phyloP scores from a whole-genome alignment of 2,113 vertebrate genomes.

The Hyla sarda region DNA sequence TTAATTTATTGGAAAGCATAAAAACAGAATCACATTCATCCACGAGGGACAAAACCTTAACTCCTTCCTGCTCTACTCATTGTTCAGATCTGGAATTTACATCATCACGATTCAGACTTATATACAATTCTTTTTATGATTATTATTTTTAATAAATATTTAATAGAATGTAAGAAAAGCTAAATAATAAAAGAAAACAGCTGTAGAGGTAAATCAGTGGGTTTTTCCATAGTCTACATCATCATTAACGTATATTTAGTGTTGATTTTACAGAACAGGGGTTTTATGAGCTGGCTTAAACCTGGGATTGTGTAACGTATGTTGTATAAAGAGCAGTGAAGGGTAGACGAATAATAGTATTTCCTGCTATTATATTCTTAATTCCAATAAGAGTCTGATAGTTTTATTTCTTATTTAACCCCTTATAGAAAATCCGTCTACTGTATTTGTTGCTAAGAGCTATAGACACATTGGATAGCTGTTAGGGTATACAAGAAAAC shows the following conservation, averaged over 20 bases:
- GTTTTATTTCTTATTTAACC: not conserved
- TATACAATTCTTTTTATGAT: not conserved
- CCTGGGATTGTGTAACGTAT: not conserved
- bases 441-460: too few relatives aligned
- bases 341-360: too few relatives aligned
- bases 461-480: too few relatives aligned
- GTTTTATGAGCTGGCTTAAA: not conserved
- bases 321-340: not conserved
- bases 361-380: not conserved
- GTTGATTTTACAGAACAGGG: not conserved
- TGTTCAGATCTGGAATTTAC: not conserved
- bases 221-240: not conserved
- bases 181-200: not conserved
- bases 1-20: conserved; percentile 50
- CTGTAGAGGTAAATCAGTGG: not conserved
- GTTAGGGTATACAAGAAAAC: too few relatives aligned
- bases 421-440: too few relatives aligned
- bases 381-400: not conserved
- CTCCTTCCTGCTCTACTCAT: conserved; percentile 21
- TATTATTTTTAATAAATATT: not conserved
- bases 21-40: conserved; percentile 40
- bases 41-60: conserved; percentile 32
- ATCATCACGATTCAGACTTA: not conserved
- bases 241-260: not conserved
- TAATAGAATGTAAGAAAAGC: not conserved